A percentile compares a stretch with the other conserved stretches of the same genome.
These are phyloP conservation scores for Drosophila chauvacae DNA, from an alignment of 1,140 invertebrate genomes.

Conservation along the genomic window DNA sequence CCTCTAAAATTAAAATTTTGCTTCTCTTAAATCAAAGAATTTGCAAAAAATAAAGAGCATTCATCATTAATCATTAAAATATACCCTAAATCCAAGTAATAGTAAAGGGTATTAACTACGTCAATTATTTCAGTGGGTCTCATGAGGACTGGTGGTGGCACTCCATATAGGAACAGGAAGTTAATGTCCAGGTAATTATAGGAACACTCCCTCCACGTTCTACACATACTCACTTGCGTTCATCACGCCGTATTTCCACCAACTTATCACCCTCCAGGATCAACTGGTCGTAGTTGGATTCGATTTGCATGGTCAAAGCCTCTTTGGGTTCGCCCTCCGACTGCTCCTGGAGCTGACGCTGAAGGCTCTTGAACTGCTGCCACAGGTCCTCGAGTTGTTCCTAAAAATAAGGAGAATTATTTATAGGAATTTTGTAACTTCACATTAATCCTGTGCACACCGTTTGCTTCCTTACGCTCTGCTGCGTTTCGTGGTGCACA, in stretches of 20 bases:
- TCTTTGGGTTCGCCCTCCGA: constrained; percentile 80
- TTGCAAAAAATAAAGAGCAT: too few species aligned
- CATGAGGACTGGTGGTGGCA: neutral
- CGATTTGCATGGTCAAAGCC: constrained; percentile 79
- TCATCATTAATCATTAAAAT: too few species aligned
- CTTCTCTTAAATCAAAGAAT: neutral
- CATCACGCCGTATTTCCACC: constrained; percentile 72
- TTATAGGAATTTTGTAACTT: neutral
- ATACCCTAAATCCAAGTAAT: too few species aligned
- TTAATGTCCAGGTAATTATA: constrained; percentile 13
- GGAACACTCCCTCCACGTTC: neutral
- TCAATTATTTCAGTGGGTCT: constrained; percentile 11
- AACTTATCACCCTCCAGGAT: constrained; percentile 80
- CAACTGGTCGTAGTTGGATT: constrained; percentile 81
- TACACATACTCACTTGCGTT: constrained; percentile 62
- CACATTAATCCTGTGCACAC: constrained; percentile 18
- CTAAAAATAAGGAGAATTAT: constrained; percentile 11
- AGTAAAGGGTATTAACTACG: neutral
- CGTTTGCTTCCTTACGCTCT: constrained; percentile 75
- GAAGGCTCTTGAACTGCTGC: constrained; percentile 78
- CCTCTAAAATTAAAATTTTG: neutral
- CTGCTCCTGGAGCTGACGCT: constrained; percentile 76
- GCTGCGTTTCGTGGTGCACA: constrained; percentile 75
- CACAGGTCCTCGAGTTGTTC: constrained; percentile 74
- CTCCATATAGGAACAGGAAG: neutral